Evolutionary conservation across 2,113 vertebrate species (phyloP), one percentile per base, ranked within the genome.

Genomic region (Epinephelus moara): DNA sequence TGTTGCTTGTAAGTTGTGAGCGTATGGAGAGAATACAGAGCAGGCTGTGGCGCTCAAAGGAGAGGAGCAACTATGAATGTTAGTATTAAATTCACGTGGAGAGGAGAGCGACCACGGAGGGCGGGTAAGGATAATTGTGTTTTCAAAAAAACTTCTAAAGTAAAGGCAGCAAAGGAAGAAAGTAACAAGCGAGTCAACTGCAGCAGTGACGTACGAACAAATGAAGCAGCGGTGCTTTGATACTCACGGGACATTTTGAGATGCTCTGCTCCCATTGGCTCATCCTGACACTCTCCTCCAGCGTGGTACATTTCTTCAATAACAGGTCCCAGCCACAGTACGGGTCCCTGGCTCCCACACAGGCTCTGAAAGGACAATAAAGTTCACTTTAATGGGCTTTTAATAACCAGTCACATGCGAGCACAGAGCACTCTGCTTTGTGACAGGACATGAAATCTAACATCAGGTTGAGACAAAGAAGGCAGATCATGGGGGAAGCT

Each of bases 251-350:
- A 81, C 98, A 99, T 76, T 94, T 81, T 10, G 96, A 95, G 89
- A 98, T 96, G 91, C 94, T 98, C 91, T 99, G 98, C 76, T 99
- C 98, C 98, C 98, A 99, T 73, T 98, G 97, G 56, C 95, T 97
- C 98, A 99, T 99, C 87, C 96, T 96, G 82, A 98, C 94, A 74
- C 98, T 99, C 84, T 98, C 97, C 93, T 99, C 98, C 81, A 99
- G 93, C 0, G 97, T 97, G 5, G 98, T 98, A 76, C 98, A 99
- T 70, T 97, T 98, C 95, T 97, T 98, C 91, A 97, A 94, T 77
- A 97, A 93, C 89, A 96, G 67, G 67, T 99, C 98, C 98, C 98
- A 99, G 73, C 98, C 98, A 61, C 98, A 99, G 62, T 99, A 99
- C 0, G 98, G 98, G 91, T 99, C 98, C 78, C 98, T 97, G 70